A percentile compares a stretch with the other conserved stretches of the same genome.
Conservation (phyloP, 1,140 invertebrate species). For the Latrodectus geometricus region DNA sequence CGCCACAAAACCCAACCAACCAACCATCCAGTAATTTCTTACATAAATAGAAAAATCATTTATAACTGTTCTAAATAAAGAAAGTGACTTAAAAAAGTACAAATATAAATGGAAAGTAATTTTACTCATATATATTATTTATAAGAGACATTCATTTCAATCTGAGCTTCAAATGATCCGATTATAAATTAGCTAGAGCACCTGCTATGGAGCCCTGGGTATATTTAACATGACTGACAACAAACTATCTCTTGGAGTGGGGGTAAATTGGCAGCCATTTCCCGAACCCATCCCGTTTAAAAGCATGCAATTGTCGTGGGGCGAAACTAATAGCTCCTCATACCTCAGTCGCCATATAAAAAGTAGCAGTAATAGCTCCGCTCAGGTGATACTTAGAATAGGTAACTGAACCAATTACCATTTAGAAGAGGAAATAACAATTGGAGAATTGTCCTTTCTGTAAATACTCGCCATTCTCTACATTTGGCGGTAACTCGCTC, state of each 20-base stretch:
- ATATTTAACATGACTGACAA: too few species aligned
- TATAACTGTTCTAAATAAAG: too few species aligned
- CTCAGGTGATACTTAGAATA: conserved; percentile 6
- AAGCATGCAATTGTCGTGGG: background rate
- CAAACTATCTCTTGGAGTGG: background rate
- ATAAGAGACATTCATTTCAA: too few species aligned
- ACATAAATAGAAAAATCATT: too few species aligned
- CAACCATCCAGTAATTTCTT: too few species aligned
- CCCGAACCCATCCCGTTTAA: background rate
- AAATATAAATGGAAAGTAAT: too few species aligned
- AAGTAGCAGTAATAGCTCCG: conserved; percentile 23
- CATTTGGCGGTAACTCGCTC: conserved; percentile 24
- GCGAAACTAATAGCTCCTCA: conserved; percentile 32
- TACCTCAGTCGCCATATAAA: conserved; percentile 29
- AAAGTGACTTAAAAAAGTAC: too few species aligned
- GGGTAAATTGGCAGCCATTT: background rate
- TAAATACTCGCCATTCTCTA: background rate
- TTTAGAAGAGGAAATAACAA: background rate
- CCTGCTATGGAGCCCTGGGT: too few species aligned
- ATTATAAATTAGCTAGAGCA: too few species aligned
- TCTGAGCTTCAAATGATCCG: too few species aligned
- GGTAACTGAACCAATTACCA: conserved; percentile 21
- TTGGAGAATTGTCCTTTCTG: background rate
- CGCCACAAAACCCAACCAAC: too few species aligned
- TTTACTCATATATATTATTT: too few species aligned